These are phyloP conservation scores for Petrocephalus sullivani DNA, from an alignment of 2,797 vertebrate species.

Conservation along the genomic window DNA sequence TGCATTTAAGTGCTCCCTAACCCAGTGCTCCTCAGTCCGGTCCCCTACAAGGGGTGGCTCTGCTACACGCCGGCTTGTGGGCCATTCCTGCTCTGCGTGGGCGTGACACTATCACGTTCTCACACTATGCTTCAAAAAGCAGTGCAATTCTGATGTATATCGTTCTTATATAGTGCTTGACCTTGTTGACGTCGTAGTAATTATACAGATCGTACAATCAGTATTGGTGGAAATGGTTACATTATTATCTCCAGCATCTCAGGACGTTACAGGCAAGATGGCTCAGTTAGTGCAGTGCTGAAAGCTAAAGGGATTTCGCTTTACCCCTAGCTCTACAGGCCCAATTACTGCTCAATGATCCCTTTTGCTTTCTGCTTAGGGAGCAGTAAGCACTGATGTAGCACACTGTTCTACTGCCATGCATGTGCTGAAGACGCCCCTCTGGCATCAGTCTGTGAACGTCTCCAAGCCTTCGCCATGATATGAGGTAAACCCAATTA, in stretches of 20 bases:
- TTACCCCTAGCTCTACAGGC: background rate
- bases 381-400: background rate
- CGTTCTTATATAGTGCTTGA: background rate
- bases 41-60: too few relatives aligned
- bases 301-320: background rate
- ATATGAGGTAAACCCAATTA: conserved; percentile 38
- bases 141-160: background rate
- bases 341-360: conserved; percentile 16
- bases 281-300: background rate
- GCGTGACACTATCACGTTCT: background rate
- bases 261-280: background rate
- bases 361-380: background rate
- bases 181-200: background rate
- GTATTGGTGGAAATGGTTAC: background rate
- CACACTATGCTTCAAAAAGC: background rate
- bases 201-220: background rate
- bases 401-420: background rate
- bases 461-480: conserved; percentile 5
- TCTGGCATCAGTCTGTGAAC: conserved; percentile 1
- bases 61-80: too few relatives aligned
- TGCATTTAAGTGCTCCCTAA: too few relatives aligned
- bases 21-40: too few relatives aligned
- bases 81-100: too few relatives aligned
- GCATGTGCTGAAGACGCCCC: background rate
- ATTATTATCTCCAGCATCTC: background rate